These are phyloP conservation scores for Lemur catta DNA, from an alignment of 2,797 vertebrate genomes.

Conservation along the genomic window DNA sequence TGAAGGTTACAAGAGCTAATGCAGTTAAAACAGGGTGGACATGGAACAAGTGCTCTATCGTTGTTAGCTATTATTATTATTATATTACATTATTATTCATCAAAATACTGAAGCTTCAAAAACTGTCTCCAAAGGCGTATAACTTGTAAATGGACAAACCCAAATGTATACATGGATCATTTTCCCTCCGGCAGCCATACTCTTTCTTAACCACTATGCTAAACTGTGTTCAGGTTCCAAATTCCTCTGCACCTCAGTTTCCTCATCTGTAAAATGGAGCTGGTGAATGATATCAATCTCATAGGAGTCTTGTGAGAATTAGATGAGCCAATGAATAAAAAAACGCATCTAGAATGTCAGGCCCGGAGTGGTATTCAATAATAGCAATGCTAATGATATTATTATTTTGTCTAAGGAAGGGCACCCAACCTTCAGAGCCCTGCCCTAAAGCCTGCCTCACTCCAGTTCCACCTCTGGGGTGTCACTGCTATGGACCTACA, in stretches of 20 bases:
- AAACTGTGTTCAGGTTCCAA: background rate
- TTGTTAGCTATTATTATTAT: background rate
- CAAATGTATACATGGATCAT: background rate
- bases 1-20: background rate
- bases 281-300: background rate
- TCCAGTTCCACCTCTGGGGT: background rate
- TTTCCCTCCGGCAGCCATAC: background rate
- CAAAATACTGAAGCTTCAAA: background rate
- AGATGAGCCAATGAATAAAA: background rate
- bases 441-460: background rate
- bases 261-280: background rate
- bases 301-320: background rate
- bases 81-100: background rate
- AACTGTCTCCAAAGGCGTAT: background rate
- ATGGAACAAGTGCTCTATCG: background rate
- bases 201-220: background rate
- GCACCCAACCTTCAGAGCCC: background rate
- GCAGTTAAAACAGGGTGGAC: background rate
- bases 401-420: background rate
- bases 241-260: slow-evolving; percentile 10
- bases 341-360: background rate
- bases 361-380: background rate
- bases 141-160: background rate
- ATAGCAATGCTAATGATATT: background rate
- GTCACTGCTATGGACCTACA: background rate